Conservation (phyloP, 37 sponge, comb jelly and placozoan species). For the Tethya wilhelma region DNA sequence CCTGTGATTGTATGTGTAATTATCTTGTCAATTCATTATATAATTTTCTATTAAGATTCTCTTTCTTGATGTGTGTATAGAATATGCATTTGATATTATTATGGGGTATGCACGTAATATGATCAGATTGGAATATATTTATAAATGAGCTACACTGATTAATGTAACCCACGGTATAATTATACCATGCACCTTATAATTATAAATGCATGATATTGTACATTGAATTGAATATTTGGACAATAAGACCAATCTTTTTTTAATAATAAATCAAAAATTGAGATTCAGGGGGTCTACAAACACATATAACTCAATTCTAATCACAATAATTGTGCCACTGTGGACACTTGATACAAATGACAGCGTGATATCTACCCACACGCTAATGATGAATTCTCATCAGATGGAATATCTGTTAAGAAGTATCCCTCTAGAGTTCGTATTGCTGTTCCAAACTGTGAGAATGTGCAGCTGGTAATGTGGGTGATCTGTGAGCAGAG, state of each 20-base stretch:
- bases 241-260: too few species aligned
- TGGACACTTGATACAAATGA: too few species aligned
- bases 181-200: too few species aligned
- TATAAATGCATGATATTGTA: too few species aligned
- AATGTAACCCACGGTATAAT: too few species aligned
- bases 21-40: neutral
- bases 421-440: slow-evolving; percentile 36
- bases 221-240: too few species aligned
- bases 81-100: neutral
- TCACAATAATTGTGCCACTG: too few species aligned
- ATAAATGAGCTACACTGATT: neutral
- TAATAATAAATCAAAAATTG: too few species aligned
- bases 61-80: neutral
- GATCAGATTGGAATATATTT: neutral
- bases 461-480: slow-evolving; percentile 60
- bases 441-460: slow-evolving; percentile 76
- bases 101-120: neutral
- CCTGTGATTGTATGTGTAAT: neutral
- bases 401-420: slow-evolving; percentile 21
- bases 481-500: slow-evolving; percentile 57
- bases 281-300: too few species aligned
- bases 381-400: too few species aligned
- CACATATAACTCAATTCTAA: too few species aligned
- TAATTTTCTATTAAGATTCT: neutral
- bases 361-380: too few species aligned